Percentiles rank a stretch among this genome's conserved stretches.
Conservation (phyloP, 2,113 vertebrate genomes). For the Festucalex cinctus region DNA sequence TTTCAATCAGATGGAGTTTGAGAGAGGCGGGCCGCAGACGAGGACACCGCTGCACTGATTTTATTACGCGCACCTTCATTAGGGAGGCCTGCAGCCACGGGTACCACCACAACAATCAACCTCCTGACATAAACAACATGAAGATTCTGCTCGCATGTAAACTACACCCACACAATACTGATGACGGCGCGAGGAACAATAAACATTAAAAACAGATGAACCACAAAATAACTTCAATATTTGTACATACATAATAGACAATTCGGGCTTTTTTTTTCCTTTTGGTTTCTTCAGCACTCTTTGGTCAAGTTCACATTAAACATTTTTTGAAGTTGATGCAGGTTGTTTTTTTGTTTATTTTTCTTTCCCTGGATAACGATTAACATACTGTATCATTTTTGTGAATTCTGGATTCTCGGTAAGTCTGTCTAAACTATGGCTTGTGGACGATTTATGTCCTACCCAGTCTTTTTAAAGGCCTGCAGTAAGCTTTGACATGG, state of each 20-base stretch:
- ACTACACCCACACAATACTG: slow-evolving; percentile 9
- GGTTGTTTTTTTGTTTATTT: too few species aligned
- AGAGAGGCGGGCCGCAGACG: slow-evolving; percentile 79
- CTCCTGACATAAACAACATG: slow-evolving; percentile 53
- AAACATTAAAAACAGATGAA: neutral
- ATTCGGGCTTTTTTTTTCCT: neutral
- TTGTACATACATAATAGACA: neutral
- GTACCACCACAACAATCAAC: slow-evolving; percentile 68
- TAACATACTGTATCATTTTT: too few species aligned
- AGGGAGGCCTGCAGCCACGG: slow-evolving; percentile 71
- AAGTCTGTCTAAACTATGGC: too few species aligned
- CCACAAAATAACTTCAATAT: neutral
- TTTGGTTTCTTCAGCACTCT: too few species aligned
- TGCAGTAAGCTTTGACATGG: too few species aligned
- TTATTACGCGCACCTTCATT: slow-evolving; percentile 91
- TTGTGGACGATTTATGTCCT: too few species aligned
- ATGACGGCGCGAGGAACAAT: slow-evolving; percentile 12
- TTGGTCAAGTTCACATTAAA: neutral
- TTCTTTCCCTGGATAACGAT: too few species aligned
- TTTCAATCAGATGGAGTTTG: slow-evolving; percentile 95
- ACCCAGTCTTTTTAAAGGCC: too few species aligned
- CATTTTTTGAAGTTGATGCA: too few species aligned
- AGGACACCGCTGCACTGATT: slow-evolving; percentile 85
- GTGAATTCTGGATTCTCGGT: too few species aligned
- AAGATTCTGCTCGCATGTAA: slow-evolving; percentile 1